Base-by-base conservation (phyloP, 2,888 invertebrate species). In the Clostera curtula region DNA sequence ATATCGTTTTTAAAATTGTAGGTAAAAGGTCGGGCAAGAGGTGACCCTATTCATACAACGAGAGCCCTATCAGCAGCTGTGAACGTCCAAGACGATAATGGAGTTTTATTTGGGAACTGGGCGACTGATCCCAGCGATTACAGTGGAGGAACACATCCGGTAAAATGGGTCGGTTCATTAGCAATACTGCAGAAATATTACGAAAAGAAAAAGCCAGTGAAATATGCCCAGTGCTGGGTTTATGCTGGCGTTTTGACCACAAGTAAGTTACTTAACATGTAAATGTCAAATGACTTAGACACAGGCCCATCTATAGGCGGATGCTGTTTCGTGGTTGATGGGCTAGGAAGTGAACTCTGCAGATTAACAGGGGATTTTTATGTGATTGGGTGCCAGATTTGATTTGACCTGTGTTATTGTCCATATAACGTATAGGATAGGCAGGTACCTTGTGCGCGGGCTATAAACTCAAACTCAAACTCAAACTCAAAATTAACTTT, bases 181-280 rank as follows among this genome's bases (percentile, higher is more conserved):
- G 89, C 90, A 38, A 97, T 97, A 40, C 68, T 97, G 7, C 93
- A 95, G 62, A 87, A 93, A 56, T 97, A 90, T 72, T 91, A 90
- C 55, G 89, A 90, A 43, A 93, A 90, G 28, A 93, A 92, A 57
- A 92, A 91, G 47, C 93, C 96, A 0, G 95, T 97, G 0, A 95
- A 94, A 68, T 98, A 92, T 62, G 97, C 95, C 0, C 97, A 97
- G 54, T 97, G 97, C 60, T 97, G 96, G 96, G 95, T 96, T 3
- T 97, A 96, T 58, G 90, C 96, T 2, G 97, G 96, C 1, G 93
- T 97, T 10, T 72, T 96, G 24, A 92, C 95, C 0, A 93, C 97
- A 37, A 85, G 93, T 93, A 70, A 74, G 76, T 59, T 14, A 12
- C 14, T 19, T 19, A 32, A 18, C 16, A 17, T 9, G 19, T 9